Percentiles rank a stretch among this genome's conserved stretches.
Evolutionary conservation across 2,888 invertebrate genomes (phyloP).

Genomic region (Oscheius sp.): DNA sequence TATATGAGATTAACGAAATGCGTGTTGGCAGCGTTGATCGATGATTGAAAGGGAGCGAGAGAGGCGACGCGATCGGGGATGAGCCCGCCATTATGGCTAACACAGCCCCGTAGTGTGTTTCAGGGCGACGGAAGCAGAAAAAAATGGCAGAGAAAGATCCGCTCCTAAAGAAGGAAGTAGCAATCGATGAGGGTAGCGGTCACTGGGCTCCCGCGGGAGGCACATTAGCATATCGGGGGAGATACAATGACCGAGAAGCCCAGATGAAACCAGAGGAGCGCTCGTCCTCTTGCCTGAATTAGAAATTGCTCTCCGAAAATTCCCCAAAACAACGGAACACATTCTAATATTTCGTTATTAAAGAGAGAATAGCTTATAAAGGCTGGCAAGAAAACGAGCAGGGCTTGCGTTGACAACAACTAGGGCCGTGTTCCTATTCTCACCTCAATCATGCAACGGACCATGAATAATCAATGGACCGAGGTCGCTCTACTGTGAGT

Average conservation of each 20-base stretch:
- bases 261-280: background rate
- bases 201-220: constrained; percentile 21
- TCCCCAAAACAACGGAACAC: background rate
- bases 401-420: background rate
- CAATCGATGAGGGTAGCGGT: constrained; percentile 33
- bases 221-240: constrained; percentile 30
- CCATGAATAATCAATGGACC: constrained; percentile 36
- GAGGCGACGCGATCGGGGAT: constrained; percentile 38
- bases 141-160: constrained; percentile 23
- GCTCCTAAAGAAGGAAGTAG: constrained; percentile 7
- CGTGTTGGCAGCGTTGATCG: constrained; percentile 34
- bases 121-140: constrained; percentile 1
- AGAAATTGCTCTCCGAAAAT: background rate
- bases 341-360: background rate
- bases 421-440: constrained; percentile 19
- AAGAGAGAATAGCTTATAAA: background rate
- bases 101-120: constrained; percentile 18
- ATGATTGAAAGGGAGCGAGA: too few species aligned
- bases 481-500: constrained; percentile 20
- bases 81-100: constrained; percentile 38
- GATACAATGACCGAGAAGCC: constrained; percentile 1
- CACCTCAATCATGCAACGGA: constrained; percentile 28
- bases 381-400: background rate
- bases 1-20: constrained; percentile 34
- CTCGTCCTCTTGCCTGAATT: background rate